A percentile compares a stretch with the other conserved stretches of the same genome.
These are phyloP conservation scores for Heliconius ethilla DNA, from an alignment of 2,888 invertebrate genomes.

Conservation along the genomic window DNA sequence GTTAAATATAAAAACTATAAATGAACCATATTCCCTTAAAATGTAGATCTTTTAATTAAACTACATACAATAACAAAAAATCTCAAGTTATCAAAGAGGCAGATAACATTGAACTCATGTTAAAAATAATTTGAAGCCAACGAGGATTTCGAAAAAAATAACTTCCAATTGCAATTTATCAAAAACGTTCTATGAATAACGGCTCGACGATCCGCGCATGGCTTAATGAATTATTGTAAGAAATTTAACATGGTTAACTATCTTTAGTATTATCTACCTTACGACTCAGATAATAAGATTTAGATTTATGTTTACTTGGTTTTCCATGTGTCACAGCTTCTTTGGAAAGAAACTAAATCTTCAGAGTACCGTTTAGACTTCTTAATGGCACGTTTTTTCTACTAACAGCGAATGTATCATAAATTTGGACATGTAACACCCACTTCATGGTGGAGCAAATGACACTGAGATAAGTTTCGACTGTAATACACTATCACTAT, in stretches of 20 bases:
- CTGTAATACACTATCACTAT: constrained; percentile 45
- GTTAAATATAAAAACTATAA: background rate
- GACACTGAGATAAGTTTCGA: constrained; percentile 52
- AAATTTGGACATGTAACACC: constrained; percentile 75
- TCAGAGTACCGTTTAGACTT: constrained; percentile 73
- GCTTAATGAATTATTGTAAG: constrained; percentile 53
- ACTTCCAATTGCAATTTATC: constrained; percentile 65
- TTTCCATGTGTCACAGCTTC: constrained; percentile 47
- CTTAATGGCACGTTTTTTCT: constrained; percentile 69
- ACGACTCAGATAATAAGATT: constrained; percentile 22
- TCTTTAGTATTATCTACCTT: constrained; percentile 27
- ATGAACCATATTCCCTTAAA: background rate
- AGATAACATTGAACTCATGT: background rate
- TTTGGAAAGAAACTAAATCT: constrained; percentile 70
- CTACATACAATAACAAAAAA: background rate
- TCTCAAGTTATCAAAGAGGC: background rate
- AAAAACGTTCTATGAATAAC: constrained; percentile 57
- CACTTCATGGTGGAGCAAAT: constrained; percentile 55
- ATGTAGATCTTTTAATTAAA: background rate
- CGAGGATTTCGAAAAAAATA: constrained; percentile 49
- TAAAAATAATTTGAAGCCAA: constrained; percentile 40
- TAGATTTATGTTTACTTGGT: constrained; percentile 27
- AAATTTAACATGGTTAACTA: constrained; percentile 34
- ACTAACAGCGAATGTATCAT: constrained; percentile 67
- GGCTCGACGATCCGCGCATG: constrained; percentile 48